Evolutionary conservation across 1,140 invertebrate species (phyloP).

Genomic region (Andrena cerasifolii): DNA sequence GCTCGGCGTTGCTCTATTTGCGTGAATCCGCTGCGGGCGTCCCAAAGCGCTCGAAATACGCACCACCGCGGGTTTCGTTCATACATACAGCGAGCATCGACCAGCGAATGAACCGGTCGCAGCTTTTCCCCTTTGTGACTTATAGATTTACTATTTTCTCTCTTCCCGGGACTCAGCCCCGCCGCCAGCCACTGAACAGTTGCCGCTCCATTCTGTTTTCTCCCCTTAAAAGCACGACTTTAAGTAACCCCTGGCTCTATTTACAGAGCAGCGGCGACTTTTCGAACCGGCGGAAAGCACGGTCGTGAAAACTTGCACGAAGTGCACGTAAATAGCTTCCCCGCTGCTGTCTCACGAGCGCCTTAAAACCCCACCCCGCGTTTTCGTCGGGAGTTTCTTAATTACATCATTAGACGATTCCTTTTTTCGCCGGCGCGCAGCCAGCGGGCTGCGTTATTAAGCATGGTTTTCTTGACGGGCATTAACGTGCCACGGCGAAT

Average conservation of each 20-base stretch:
- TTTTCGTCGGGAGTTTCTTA: slow-evolving; percentile 54
- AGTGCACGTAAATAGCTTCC: slow-evolving; percentile 28
- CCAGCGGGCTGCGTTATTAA: slow-evolving; percentile 41
- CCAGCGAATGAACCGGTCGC: no score
- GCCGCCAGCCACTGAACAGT: no score
- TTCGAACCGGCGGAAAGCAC: slow-evolving; percentile 41
- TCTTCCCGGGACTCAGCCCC: no score
- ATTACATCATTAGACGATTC: slow-evolving; percentile 61
- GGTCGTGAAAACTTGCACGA: slow-evolving; percentile 30
- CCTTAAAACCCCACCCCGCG: slow-evolving; percentile 36
- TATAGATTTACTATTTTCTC: no score
- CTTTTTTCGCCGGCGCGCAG: slow-evolving; percentile 13
- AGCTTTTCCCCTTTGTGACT: no score
- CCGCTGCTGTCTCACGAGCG: background rate
- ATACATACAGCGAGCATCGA: no score
- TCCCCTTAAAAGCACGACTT: slow-evolving; percentile 29
- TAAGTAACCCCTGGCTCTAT: slow-evolving; percentile 41
- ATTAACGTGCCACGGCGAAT: slow-evolving; percentile 50
- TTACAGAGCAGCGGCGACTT: slow-evolving; percentile 35
- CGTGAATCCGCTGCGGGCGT: background rate
- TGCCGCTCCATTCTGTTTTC: background rate
- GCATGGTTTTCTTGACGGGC: slow-evolving; percentile 19
- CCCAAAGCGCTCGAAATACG: no score
- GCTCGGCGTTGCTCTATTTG: background rate
- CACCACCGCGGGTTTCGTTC: no score